These are phyloP conservation scores for Drosophila sechellia DNA, from an alignment of 1,140 invertebrate genomes.

Conservation along the genomic window DNA sequence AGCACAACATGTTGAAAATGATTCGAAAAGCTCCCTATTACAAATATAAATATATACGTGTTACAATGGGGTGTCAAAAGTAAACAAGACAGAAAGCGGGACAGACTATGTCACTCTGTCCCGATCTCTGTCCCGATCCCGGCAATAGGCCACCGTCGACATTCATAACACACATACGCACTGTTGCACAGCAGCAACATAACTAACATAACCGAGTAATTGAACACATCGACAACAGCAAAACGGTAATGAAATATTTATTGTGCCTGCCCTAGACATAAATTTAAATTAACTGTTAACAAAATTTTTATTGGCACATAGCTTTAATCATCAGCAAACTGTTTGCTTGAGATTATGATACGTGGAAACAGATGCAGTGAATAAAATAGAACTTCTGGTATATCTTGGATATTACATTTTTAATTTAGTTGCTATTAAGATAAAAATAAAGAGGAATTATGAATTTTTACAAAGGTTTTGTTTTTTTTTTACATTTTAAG, in stretches of 20 bases:
- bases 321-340: slow-evolving; percentile 54
- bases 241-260: slow-evolving; percentile 63
- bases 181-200: slow-evolving; percentile 19
- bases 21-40: slow-evolving; percentile 7
- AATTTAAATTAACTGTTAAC: slow-evolving; percentile 78
- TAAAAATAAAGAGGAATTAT: too few species aligned
- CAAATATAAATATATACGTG: slow-evolving; percentile 19
- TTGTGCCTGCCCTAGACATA: slow-evolving; percentile 72
- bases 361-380: background rate
- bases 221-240: slow-evolving; percentile 32
- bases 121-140: too few species aligned
- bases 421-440: too few species aligned
- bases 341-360: slow-evolving; percentile 31
- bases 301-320: slow-evolving; percentile 66
- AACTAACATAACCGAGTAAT: slow-evolving; percentile 60
- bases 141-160: slow-evolving; percentile 51
- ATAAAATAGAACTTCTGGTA: background rate
- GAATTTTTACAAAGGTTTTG: background rate
- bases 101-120: too few species aligned
- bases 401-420: too few species aligned
- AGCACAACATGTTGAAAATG: slow-evolving; percentile 28
- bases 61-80: slow-evolving; percentile 68
- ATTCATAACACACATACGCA: slow-evolving; percentile 42
- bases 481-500: background rate
- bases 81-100: slow-evolving; percentile 52